Evolutionary conservation across 2,888 invertebrate species (phyloP), one percentile per base, ranked within the genome.

Genomic region (Arctia plantaginis): DNA sequence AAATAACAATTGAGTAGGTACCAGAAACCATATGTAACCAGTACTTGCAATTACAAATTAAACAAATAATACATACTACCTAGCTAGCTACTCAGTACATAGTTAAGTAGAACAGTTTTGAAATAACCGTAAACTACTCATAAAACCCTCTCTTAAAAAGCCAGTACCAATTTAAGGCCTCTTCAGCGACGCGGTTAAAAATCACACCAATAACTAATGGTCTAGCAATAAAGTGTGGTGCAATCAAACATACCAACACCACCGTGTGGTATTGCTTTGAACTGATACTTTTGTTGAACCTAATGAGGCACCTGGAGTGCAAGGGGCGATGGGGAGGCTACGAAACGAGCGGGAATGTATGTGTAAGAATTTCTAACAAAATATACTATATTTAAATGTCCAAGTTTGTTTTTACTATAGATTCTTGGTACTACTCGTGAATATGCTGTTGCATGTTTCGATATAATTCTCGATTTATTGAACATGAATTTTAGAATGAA

Each of bases 301-400:
- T 93, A 93, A 93, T 92, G 93, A 93, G 92, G 88, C 90, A 89
- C 89, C 91, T 88, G 89, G 85, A 88, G 87, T 83, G 85, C 73
- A 79, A 76, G 77, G 82, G 85, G 82, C 76, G 80, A 75, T 75
- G 62, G n/a, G 30, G 44, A 66, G 80, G 84, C 84, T 44, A 74
- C 30, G 66, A 80, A 84, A 77, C 27, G 44, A 62, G 83, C 79
- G 74, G 44, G 7, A 33, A 39, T 12, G 6, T n/a, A 33, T 59
- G 18, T 47, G 18, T 20, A 23, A 51, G 51, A 20, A 12, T 55
- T n/a, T 23, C 51, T n/a, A 1, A 23, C 23, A 6, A 23, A 51
- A 23, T 23, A 23, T 23, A 23, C 10, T 23, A 51, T 6, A 18
- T n/a, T n/a, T n/a, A 35, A 35, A 35, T 35, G 6, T 35, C 3